Conservation (phyloP, 2,113 vertebrate genomes). For the Chaenogobius annularis region DNA sequence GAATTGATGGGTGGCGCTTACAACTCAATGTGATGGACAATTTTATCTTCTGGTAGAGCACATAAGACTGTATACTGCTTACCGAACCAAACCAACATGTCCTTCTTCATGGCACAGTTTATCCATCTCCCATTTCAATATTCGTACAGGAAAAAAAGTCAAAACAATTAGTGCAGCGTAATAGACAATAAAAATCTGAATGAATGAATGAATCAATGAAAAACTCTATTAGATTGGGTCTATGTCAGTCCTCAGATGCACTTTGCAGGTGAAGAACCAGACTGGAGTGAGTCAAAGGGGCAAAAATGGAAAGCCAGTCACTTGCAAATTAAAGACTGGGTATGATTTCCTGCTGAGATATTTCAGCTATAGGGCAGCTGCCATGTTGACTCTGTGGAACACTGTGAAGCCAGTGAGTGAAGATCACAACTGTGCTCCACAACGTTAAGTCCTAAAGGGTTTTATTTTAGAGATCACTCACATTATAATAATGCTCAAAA, state of each 20-base stretch:
- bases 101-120: not conserved
- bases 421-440: slow-evolving; percentile 1
- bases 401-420: not conserved
- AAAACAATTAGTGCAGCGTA: not conserved
- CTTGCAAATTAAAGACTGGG: slow-evolving; percentile 7
- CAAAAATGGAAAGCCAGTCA: slow-evolving; percentile 4
- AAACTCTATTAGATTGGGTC: not conserved
- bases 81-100: not conserved
- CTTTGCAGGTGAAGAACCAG: not conserved
- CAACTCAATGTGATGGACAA: not conserved
- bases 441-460: not conserved
- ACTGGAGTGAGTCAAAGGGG: not conserved
- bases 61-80: not conserved
- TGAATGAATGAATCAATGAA: not conserved
- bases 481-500: not conserved
- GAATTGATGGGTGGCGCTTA: not conserved
- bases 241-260: not conserved
- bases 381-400: slow-evolving; percentile 2
- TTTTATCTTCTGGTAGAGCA: not conserved
- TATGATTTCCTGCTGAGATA: slow-evolving; percentile 7
- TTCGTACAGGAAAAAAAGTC: not conserved
- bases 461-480: not conserved
- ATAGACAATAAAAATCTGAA: not conserved
- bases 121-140: not conserved
- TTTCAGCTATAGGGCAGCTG: slow-evolving; percentile 12